These are phyloP conservation scores for Drosophila sulfurigaster DNA, from an alignment of 1,140 invertebrate genomes.

Conservation along the genomic window DNA sequence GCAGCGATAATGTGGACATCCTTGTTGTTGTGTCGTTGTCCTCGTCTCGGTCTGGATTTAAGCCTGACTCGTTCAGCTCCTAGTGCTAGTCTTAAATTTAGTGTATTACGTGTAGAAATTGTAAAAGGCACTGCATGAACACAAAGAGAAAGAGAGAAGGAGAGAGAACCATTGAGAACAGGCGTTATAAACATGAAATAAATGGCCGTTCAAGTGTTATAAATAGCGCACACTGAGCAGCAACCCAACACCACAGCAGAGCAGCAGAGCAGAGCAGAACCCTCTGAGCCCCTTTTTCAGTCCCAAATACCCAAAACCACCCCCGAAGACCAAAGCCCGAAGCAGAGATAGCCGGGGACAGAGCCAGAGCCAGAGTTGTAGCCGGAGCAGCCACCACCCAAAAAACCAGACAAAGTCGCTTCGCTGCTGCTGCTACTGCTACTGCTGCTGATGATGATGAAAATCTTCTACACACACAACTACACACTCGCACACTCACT, in stretches of 20 bases:
- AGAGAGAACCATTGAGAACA: constrained; percentile 25
- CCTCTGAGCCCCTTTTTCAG: too few species aligned
- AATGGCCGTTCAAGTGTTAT: constrained; percentile 55
- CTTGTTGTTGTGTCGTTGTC: constrained; percentile 39
- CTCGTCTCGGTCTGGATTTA: constrained; percentile 18
- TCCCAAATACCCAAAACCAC: constrained; percentile 65
- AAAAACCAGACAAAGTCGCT: constrained; percentile 71
- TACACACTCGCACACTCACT: constrained; percentile 16
- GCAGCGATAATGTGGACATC: constrained; percentile 92
- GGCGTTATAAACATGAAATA: constrained; percentile 54
- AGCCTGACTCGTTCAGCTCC: constrained; percentile 36
- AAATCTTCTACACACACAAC: constrained; percentile 69
- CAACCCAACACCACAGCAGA: constrained; percentile 25
- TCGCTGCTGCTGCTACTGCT: constrained; percentile 10
- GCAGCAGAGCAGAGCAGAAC: too few species aligned
- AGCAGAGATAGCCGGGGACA: constrained; percentile 52
- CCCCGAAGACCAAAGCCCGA: constrained; percentile 44
- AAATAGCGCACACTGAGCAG: constrained; percentile 42
- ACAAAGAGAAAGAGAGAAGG: neutral
- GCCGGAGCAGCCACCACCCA: constrained; percentile 66
- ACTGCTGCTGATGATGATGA: constrained; percentile 72
- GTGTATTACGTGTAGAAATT: constrained; percentile 65
- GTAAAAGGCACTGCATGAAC: constrained; percentile 76
- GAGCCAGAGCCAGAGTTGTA: neutral
- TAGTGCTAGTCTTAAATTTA: constrained; percentile 65